Conservation (phyloP, 2,888 invertebrate genomes). For the Aleiodes testaceus region DNA sequence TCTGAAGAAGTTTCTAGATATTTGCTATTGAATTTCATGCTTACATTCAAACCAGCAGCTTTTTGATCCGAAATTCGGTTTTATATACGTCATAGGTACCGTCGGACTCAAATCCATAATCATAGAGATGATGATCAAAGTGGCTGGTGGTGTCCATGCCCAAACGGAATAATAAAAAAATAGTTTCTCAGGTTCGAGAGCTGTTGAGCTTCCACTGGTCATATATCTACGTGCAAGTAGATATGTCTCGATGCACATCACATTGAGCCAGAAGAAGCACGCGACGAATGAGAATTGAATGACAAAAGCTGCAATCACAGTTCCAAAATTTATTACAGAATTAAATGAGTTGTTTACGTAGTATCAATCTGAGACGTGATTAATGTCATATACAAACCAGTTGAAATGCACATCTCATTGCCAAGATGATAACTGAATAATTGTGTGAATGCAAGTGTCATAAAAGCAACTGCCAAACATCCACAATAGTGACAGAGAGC, state of each 20-base stretch:
- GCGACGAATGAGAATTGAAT: conserved; percentile 80
- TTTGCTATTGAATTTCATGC: conserved; percentile 57
- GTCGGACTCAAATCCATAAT: conserved; percentile 77
- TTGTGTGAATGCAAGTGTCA: conserved; percentile 76
- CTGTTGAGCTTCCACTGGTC: conserved; percentile 26
- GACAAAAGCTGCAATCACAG: conserved; percentile 76
- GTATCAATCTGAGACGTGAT: conserved; percentile 2
- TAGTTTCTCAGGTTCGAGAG: conserved; percentile 47
- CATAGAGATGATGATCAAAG: conserved; percentile 76
- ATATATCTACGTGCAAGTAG: conserved; percentile 72
- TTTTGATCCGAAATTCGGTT: conserved; percentile 76
- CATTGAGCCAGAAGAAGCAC: conserved; percentile 81
- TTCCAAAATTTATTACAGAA: neutral
- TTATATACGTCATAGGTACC: conserved; percentile 77
- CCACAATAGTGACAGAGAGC: conserved; percentile 76
- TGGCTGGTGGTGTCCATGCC: conserved; percentile 75
- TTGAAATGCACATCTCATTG: conserved; percentile 72
- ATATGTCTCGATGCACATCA: conserved; percentile 81
- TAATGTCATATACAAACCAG: conserved; percentile 59
- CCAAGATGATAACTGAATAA: conserved; percentile 75
- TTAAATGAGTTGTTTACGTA: neutral
- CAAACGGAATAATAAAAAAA: conserved; percentile 78
- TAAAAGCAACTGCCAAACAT: conserved; percentile 76
- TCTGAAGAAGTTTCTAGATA: neutral
- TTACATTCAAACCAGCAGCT: conserved; percentile 80